Evolutionary conservation across 1,140 invertebrate genomes (phyloP), one percentile per base, ranked within the genome.

Genomic region (Bombus soroeensis): DNA sequence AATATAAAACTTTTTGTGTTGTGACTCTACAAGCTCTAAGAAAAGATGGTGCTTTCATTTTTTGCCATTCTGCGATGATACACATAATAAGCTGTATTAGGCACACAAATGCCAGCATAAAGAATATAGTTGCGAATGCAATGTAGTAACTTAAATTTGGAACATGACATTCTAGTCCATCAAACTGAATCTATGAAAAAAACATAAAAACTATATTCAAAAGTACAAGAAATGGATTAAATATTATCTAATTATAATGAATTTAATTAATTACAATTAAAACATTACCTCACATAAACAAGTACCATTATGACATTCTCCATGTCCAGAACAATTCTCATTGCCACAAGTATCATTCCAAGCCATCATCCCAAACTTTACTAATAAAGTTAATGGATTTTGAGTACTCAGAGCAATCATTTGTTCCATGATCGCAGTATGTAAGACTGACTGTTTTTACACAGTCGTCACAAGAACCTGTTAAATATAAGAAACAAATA

Each of bases 1-100:
- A 97, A 93, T 99, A 99, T 13, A 99, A 96, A 87, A 98, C 95
- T 96, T 99, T 99, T 93, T 99, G 98, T 8, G 97, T 98, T 77
- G 98, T 99, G 64, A 99, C 96, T 90, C 97, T 96, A 93, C 98
- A 98, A 15, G 98, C 98, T 85, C 97, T 96, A 2, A 98, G 93
- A 80, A 98, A 95, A 3, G 97, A 97, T 18, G 97, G 98, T 70
- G 97, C 97, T 95, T 98, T 98, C 95, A 98, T 96, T 88, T 97
- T 95, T 87, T 97, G 96, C 96, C 98, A 98, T 95, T 99, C 98
- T 28, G 97, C 96, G 47, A 97, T 96, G 81, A 98, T 96, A 93
- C 97, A 98, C 94, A 98, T 98, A 59, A 98, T 96, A 80, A 99
- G 95, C 95, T 99, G 98, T 66, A 98, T 96, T 37, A 98, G 96